Evolutionary conservation across 2,888 invertebrate species (phyloP).

Genomic region (Reticulitermes lucifugus): DNA sequence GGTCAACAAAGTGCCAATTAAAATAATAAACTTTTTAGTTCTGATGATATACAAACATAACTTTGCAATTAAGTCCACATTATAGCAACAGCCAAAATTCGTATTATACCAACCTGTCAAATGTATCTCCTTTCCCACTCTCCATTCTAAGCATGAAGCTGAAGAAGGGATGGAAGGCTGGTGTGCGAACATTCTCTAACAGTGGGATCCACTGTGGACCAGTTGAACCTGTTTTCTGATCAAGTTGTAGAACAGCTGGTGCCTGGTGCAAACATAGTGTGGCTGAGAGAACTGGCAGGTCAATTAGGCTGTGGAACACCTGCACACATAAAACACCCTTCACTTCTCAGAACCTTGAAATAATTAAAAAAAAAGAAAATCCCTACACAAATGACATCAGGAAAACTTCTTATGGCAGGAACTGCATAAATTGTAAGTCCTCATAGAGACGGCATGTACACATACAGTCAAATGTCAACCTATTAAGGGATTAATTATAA

Average conservation of each 20-base stretch:
- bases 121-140: conserved; percentile 27
- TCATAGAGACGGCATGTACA: too few species aligned
- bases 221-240: conserved; percentile 20
- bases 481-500: too few species aligned
- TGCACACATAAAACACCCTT: conserved; percentile 4
- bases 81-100: conserved; percentile 14
- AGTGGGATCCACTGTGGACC: conserved; percentile 46
- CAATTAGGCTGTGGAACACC: conserved; percentile 50
- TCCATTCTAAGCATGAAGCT: conserved; percentile 49
- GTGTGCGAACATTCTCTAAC: conserved; percentile 42
- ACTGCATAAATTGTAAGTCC: too few species aligned
- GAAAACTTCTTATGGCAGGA: too few species aligned
- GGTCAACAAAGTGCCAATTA: too few species aligned
- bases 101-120: conserved; percentile 30
- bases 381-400: too few species aligned
- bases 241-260: conserved; percentile 43
- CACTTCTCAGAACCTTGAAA: neutral
- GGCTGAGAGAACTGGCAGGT: conserved; percentile 52
- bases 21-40: too few species aligned
- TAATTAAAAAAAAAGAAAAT: too few species aligned
- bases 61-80: neutral
- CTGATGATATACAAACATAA: too few species aligned
- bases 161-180: conserved; percentile 41
- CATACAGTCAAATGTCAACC: too few species aligned
- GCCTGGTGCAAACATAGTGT: conserved; percentile 52